phyloP scores from a whole-genome alignment of 2,797 vertebrate genomes.

The Halcyon leucocephala region DNA sequence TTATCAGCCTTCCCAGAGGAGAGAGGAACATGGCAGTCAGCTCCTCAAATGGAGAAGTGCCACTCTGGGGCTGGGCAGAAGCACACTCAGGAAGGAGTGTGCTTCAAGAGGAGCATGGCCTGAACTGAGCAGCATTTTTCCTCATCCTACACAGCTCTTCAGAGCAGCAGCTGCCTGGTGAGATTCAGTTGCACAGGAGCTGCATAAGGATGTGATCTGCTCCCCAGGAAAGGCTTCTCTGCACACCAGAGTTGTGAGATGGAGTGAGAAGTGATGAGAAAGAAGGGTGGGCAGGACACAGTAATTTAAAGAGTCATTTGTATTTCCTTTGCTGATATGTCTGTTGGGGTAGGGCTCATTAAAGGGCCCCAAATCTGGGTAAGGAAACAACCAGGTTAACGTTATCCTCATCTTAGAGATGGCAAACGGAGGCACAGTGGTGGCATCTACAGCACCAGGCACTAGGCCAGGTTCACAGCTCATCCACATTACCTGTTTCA shows the following conservation, averaged over 20 bases:
- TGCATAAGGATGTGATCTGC: not conserved
- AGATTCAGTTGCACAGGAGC: not conserved
- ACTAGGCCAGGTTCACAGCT: not conserved
- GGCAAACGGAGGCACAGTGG: not conserved
- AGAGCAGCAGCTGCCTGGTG: not conserved
- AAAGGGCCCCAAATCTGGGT: not conserved
- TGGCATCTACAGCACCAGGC: not conserved
- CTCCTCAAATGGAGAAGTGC: not conserved
- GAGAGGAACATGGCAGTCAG: not conserved
- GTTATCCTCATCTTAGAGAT: not conserved
- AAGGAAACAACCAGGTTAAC: not conserved
- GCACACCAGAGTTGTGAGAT: not conserved
- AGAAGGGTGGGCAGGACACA: not conserved
- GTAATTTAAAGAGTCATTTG: not conserved
- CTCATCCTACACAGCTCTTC: not conserved
- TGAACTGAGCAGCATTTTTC: not conserved
- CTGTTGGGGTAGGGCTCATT: not conserved
- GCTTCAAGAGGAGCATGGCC: not conserved
- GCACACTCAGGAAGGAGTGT: too few species aligned
- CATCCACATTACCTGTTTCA: rapidly evolving
- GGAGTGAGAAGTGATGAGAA: not conserved
- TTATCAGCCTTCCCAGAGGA: not conserved
- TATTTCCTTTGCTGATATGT: not conserved
- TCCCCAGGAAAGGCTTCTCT: not conserved
- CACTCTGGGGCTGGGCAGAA: not conserved